phyloP scores from a whole-genome alignment of 2,797 vertebrate species.

The Pteropus rufus region DNA sequence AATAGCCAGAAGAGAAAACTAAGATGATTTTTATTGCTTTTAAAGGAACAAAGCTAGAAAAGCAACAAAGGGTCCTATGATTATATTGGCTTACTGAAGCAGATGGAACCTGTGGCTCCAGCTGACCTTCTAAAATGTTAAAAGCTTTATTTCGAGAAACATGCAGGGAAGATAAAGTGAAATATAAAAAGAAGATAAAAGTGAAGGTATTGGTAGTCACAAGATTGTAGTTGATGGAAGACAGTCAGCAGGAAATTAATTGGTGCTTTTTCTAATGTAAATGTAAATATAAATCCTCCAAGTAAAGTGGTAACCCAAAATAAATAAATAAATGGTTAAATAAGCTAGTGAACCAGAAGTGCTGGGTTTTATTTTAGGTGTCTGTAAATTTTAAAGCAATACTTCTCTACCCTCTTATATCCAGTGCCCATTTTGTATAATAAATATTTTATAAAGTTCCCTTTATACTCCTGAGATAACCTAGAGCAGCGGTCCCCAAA shows the following conservation, averaged over 20 bases:
- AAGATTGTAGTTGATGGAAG: neutral
- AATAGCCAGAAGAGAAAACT: neutral
- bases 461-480: neutral
- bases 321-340: neutral
- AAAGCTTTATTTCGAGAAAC: slow-evolving; percentile 41
- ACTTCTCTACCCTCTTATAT: neutral
- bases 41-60: neutral
- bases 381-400: neutral
- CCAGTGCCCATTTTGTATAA: neutral
- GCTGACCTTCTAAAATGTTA: slow-evolving; percentile 27
- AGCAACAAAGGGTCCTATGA: neutral
- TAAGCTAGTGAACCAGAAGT: neutral
- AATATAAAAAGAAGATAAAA: slow-evolving; percentile 10
- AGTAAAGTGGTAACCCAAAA: neutral
- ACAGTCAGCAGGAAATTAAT: neutral
- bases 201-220: neutral
- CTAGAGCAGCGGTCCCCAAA: too few species aligned
- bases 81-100: neutral
- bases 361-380: slow-evolving; percentile 1
- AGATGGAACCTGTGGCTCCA: neutral
- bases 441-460: neutral
- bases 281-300: slow-evolving; percentile 1
- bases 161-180: neutral
- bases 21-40: neutral
- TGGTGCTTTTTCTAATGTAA: neutral